Base-by-base conservation (phyloP, 2,797 vertebrate species). In the Bucorvus abyssinicus region DNA sequence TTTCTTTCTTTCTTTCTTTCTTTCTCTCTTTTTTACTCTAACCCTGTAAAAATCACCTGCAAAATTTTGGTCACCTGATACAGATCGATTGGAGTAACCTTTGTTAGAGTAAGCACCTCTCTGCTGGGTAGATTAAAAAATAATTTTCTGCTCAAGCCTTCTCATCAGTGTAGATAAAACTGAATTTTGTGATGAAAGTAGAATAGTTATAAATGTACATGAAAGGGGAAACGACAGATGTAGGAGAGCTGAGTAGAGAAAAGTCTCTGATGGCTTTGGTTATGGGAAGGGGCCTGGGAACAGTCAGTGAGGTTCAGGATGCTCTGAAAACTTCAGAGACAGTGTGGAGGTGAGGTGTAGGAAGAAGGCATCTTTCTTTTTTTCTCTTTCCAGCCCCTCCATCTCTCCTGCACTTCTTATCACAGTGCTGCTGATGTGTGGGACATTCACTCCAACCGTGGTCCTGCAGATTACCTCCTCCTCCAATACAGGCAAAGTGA, bases 1-100 rank as follows among this genome's bases (percentile, higher is more conserved):
- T 21, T 4, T 36, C 19, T 18, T 30, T 32, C 9, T 53, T 9
- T 32, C 32, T 59, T 53, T 52, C 5, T 9, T 42, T 44, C 27
- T 2, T 16, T 60, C 44, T 47, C 13, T 47, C 11, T 19, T 49
- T 64, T 52, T 52, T 30, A 53, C 10, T 44, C 16, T 53, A 15
- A 52, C 6, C 1, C 12, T 68, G 15, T 61, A 52, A 68, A 63
- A 78, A 57, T 64, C 29, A 56, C 21, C 61, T 59, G 7, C 24
- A 59, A 42, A 18, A 38, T 30, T 59, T 82, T 89, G 14, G 12
- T 68, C 6, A 64, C 21, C 10, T 30, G 29, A 61, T 38, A 45
- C 4, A 69, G 14, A 68, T 16, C 0, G 0, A 36, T n/a, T 49
- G 12, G 7, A 90, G 8, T 17, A 79, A 49, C 9, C 4, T 78